Percentiles rank a stretch among this genome's conserved stretches.
phyloP scores from a whole-genome alignment of 2,797 vertebrate genomes.

The Gobio occitaniae region DNA sequence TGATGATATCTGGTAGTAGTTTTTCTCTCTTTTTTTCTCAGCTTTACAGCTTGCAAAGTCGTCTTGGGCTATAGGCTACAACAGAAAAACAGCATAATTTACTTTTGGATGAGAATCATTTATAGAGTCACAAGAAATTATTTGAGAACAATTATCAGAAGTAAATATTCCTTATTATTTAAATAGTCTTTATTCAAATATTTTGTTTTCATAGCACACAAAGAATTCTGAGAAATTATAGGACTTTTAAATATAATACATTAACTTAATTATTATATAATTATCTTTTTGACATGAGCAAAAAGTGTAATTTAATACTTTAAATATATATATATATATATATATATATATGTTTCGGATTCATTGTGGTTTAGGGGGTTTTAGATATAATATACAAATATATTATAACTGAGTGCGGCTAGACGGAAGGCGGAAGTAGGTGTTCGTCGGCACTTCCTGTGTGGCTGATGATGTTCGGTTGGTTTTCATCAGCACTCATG shows the following conservation, averaged over 20 bases:
- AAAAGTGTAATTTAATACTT: background rate
- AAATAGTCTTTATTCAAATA: background rate
- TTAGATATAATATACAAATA: no score
- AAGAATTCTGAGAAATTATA: background rate
- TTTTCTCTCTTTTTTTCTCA: no score
- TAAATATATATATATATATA: no score
- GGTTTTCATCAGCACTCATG: constrained; percentile 54
- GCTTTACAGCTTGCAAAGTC: background rate
- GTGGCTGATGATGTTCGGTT: constrained; percentile 47
- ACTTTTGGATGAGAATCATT: background rate
- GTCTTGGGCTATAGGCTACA: background rate
- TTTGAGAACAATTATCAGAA: background rate
- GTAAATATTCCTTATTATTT: background rate
- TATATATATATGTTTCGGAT: background rate
- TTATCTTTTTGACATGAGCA: background rate
- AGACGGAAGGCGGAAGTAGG: constrained; percentile 43
- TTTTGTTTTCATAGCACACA: background rate
- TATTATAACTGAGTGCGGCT: background rate
- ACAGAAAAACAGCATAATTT: background rate
- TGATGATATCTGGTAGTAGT: background rate
- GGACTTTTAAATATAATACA: background rate
- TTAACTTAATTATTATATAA: background rate
- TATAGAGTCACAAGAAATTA: background rate
- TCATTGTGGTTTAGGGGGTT: background rate
- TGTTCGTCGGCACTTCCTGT: constrained; percentile 23